Evolutionary conservation across 2,113 vertebrate species (phyloP), one percentile per base, ranked within the genome.

Genomic region (Taurulus bubalis): DNA sequence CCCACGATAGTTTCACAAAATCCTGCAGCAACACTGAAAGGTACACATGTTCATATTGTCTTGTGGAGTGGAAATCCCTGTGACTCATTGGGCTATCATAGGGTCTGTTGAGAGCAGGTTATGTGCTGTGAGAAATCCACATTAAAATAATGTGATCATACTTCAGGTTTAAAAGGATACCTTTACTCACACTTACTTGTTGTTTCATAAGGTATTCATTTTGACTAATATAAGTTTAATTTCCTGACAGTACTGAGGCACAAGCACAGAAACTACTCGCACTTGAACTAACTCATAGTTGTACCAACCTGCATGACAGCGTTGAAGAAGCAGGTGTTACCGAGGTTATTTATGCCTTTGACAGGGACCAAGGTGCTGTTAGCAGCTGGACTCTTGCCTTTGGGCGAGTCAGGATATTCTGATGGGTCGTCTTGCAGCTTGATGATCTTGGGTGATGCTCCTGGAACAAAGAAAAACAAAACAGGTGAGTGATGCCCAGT

Each of bases 321-420:
- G 86, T 99, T 99, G 92, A 99, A 99, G 94, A 99, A 99, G 91
- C 98, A 99, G 1, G 98, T 99, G 91, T 99, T 99, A 60, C 98
- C 98, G 71, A 99, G 95, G 93, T 99, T 99, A 71, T 93, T 97
- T 89, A 99, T 97, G 94, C 98, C 98, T 94, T 98, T 99, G 56
- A 99, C 97, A 70, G 97, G 95, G 80, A 96, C 88, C 30, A 96
- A 90, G 42, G 94, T 85, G 92, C 87, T 94, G 91, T 90, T 93
- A 85, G 90, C 95, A 64, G 77, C 85, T 63, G 94, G 88, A 84
- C 77, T 89, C 91, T 95, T 97, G 77, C 95, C 96, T 89, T 94
- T 96, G 76, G 94, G 85, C 49, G 90, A 86, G 77, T 97, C 97
- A 40, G 84, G 85, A 67, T 93, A 81, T 88, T 97, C 97, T 69